Base-by-base conservation (phyloP, 2,797 vertebrate genomes). In the Melanotaenia nigrans region DNA sequence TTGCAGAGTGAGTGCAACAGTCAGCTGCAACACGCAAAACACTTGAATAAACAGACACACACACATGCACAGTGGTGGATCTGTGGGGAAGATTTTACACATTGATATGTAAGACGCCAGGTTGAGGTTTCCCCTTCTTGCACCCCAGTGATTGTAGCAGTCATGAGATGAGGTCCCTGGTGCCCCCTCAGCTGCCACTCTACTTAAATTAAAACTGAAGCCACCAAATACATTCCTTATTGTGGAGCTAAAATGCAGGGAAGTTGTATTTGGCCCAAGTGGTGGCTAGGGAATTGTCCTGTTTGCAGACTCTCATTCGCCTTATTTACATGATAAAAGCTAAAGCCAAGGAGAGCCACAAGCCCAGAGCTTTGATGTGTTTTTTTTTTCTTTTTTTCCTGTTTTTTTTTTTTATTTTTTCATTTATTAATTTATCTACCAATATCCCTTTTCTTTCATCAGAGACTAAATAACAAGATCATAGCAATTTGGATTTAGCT, bases 291-390 rank as follows among this genome's bases (percentile, higher is more conserved):
- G 96, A 96, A 95, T 96, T 96, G 94, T 90, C 85, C 91, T 84
- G 42, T 83, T 89, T 88, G 91, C 86, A 90, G 78, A 87, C 78
- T 87, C 85, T 86, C 78, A 79, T 86, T 94, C 91, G 86, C 93
- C 93, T 95, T 95, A 96, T 97, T 97, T 97, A 95, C 96, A 96
- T 97, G 95, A 96, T 96, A 96, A 97, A 97, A 92, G 95, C 94
- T 59, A 81, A 91, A 91, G 90, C 89, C 90, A 88, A 78, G 83
- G 88, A 87, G 88, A 92, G 83, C 81, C 80, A 73, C 83, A 57
- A 73, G 68, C 81, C 71, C 59, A 2, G 3, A 56, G 81, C 61
- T 68, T 32, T 5, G 24, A 30, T 30, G 7, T 22, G 35, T 60
- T 14, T 62, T 55, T 58, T 51, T 47, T 60, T 68, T 62, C 0